Percentiles rank a stretch among this genome's conserved stretches.
Conservation (phyloP, 2,113 vertebrate species). For the Ahaetulla prasina region DNA sequence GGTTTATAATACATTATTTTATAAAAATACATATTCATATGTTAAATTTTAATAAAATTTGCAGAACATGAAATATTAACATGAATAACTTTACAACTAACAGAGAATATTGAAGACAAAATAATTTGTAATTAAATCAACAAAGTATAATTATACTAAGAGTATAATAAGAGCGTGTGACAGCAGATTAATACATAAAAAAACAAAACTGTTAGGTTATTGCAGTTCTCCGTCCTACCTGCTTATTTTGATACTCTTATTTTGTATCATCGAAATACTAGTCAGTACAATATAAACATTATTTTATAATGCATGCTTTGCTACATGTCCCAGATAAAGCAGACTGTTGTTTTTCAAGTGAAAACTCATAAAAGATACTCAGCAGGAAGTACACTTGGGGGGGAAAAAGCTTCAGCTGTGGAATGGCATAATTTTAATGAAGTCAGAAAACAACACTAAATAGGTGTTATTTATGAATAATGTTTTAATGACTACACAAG, state of each 20-base stretch:
- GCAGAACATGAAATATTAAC: not conserved
- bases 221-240: conserved; percentile 15
- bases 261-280: conserved; percentile 38
- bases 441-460: conserved; percentile 47
- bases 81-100: conserved; percentile 6
- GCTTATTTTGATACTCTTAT: not conserved
- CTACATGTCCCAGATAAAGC: conserved; percentile 45
- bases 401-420: conserved; percentile 41
- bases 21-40: not conserved
- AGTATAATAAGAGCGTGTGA: not conserved
- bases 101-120: not conserved
- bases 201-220: not conserved
- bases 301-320: conserved; percentile 1
- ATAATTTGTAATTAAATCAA: not conserved
- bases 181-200: not conserved
- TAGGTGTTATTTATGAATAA: conserved; percentile 37
- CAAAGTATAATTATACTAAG: not conserved
- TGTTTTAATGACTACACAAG: conserved; percentile 45
- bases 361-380: conserved; percentile 47
- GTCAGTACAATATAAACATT: conserved; percentile 31
- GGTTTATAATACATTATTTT: not conserved
- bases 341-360: conserved; percentile 42
- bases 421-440: conserved; percentile 59
- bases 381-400: conserved; percentile 44
- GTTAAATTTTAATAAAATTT: not conserved